These are phyloP conservation scores for Sinocyclocheilus rhinocerous DNA, from an alignment of 2,113 vertebrate species.

Conservation along the genomic window DNA sequence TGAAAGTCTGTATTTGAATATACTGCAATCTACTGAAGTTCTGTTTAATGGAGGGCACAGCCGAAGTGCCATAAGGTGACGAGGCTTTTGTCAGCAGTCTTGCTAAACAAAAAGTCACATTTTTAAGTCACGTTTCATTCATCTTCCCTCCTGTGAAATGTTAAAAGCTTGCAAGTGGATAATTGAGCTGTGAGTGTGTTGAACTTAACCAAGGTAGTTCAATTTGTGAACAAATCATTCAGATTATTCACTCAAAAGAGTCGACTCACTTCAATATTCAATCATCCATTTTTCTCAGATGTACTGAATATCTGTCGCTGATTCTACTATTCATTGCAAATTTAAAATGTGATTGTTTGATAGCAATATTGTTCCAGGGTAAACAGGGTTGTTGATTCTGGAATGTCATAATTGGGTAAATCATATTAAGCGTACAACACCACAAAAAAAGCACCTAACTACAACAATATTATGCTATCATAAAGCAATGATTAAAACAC, in stretches of 20 bases:
- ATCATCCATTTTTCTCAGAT: too few relatives aligned
- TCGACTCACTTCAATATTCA: neutral
- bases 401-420: neutral
- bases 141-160: neutral
- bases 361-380: neutral
- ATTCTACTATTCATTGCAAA: too few relatives aligned
- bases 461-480: neutral
- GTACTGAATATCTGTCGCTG: too few relatives aligned
- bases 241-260: neutral
- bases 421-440: neutral
- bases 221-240: neutral
- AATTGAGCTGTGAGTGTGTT: neutral
- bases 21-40: neutral
- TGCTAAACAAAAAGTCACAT: neutral
- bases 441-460: neutral
- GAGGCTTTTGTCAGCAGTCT: neutral
- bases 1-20: conserved; percentile 2
- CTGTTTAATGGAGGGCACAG: neutral
- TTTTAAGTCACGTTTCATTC: neutral
- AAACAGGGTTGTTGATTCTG: neutral
- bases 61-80: neutral
- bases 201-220: neutral
- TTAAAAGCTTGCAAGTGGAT: neutral
- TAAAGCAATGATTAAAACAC: neutral
- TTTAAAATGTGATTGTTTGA: too few relatives aligned